A percentile compares a stretch with the other conserved stretches of the same genome.
These are phyloP conservation scores for Pristionchus fissidentatus DNA, from an alignment of 2,888 invertebrate species.

Conservation along the genomic window DNA sequence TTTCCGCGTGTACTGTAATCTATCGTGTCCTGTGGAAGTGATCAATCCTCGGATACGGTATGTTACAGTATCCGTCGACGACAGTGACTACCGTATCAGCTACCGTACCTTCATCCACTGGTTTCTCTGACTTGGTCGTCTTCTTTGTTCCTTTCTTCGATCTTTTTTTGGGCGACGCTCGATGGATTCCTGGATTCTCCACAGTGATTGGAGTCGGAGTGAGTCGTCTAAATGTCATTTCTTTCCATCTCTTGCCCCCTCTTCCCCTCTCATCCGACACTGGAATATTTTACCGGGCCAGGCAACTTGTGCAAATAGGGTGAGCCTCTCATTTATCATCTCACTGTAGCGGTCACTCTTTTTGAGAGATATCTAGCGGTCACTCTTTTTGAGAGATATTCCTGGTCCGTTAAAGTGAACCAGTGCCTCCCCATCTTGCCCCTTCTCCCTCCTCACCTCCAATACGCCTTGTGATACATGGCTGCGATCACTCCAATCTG, in stretches of 20 bases:
- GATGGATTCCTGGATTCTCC: neutral
- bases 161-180: conserved; percentile 5
- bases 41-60: too few species aligned
- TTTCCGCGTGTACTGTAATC: too few species aligned
- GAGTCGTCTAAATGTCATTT: neutral
- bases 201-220: neutral
- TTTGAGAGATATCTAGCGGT: too few species aligned
- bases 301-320: too few species aligned
- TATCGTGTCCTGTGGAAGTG: too few species aligned
- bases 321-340: too few species aligned
- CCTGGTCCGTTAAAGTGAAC: neutral
- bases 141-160: conserved; percentile 5
- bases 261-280: too few species aligned
- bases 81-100: too few species aligned
- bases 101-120: neutral
- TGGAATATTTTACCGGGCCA: too few species aligned
- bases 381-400: neutral
- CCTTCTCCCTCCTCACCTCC: neutral
- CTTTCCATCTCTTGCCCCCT: neutral
- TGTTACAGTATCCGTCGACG: too few species aligned
- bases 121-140: neutral
- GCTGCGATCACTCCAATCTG: neutral
- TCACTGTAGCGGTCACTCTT: too few species aligned
- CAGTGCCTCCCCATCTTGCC: neutral
- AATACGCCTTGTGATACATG: neutral